Conservation (phyloP, 2,797 vertebrate genomes). For the Parauchenoglanis punctatus region DNA sequence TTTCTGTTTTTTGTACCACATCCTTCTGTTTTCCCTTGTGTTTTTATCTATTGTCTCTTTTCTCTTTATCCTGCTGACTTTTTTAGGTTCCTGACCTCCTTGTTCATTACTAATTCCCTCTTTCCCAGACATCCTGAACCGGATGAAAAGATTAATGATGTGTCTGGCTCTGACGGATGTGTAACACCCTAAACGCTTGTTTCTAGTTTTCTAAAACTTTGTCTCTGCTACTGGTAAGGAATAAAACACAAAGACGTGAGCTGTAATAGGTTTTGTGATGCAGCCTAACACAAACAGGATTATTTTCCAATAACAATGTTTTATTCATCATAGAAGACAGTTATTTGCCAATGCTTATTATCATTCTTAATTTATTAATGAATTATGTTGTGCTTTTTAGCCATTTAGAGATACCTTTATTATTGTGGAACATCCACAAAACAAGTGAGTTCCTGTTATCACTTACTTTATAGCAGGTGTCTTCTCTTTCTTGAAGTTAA, state of each 20-base stretch:
- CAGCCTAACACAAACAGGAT: neutral
- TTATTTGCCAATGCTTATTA: neutral
- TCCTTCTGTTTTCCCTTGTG: neutral
- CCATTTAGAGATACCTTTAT: neutral
- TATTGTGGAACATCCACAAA: neutral
- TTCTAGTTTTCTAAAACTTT: slow-evolving; percentile 42
- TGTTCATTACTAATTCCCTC: slow-evolving; percentile 35
- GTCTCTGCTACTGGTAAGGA: slow-evolving; percentile 14
- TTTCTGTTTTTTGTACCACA: slow-evolving; percentile 17
- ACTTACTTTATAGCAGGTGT: neutral
- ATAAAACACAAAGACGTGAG: too few relatives aligned
- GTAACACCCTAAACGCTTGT: slow-evolving; percentile 24
- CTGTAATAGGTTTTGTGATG: neutral
- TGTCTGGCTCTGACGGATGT: slow-evolving; percentile 34
- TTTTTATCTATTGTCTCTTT: slow-evolving; percentile 9
- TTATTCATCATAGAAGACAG: neutral
- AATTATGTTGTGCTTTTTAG: too few relatives aligned
- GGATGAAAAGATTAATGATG: slow-evolving; percentile 26
- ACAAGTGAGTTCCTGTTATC: neutral
- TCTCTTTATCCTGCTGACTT: slow-evolving; percentile 5
- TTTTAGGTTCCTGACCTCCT: slow-evolving; percentile 20
- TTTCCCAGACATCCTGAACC: slow-evolving; percentile 17
- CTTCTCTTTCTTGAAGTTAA: neutral
- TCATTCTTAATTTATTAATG: neutral
- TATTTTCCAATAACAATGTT: neutral